phyloP scores from a whole-genome alignment of 1,140 invertebrate genomes.

The Drosophila auraria region DNA sequence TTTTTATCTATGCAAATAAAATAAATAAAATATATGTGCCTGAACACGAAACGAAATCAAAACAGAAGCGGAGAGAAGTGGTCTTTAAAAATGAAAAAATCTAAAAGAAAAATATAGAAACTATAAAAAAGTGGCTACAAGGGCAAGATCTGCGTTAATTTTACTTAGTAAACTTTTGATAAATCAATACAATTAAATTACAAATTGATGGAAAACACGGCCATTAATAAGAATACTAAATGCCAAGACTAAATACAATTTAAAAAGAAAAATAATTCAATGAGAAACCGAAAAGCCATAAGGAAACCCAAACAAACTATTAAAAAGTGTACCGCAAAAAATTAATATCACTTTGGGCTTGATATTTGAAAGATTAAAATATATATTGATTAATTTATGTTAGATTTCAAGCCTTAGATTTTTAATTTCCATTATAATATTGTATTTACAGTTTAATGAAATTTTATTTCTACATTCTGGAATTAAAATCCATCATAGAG shows the following conservation, averaged over 20 bases:
- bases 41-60: constrained; percentile 39
- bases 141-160: constrained; percentile 10
- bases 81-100: background rate
- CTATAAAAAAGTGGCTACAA: constrained; percentile 17
- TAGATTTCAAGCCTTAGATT: too few relatives aligned
- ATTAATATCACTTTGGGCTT: background rate
- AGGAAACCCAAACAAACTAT: background rate
- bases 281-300: background rate
- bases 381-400: background rate
- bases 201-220: background rate
- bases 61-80: constrained; percentile 21
- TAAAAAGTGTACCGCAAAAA: background rate
- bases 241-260: background rate
- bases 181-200: constrained; percentile 20
- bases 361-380: background rate
- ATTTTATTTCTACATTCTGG: too few relatives aligned
- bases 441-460: too few relatives aligned
- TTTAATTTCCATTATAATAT: too few relatives aligned
- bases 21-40: constrained; percentile 39
- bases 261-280: background rate
- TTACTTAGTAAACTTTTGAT: background rate
- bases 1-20: constrained; percentile 55
- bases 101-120: background rate
- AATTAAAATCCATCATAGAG: too few relatives aligned
- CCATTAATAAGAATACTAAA: background rate